phyloP scores from a whole-genome alignment of 2,113 vertebrate genomes.

The Eptesicus fuscus region DNA sequence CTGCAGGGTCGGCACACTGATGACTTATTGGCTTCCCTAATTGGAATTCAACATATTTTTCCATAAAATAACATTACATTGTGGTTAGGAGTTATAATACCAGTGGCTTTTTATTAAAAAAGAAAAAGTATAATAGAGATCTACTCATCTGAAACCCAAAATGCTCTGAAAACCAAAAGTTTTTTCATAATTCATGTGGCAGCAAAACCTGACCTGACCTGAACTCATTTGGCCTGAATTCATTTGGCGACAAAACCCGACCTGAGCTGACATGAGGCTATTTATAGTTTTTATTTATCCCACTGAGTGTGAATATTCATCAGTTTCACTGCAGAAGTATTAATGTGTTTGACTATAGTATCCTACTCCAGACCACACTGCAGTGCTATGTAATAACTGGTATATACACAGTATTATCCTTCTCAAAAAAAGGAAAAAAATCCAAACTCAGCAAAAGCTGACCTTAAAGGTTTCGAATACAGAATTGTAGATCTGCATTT shows the following conservation, averaged over 20 bases:
- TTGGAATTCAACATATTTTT: conserved; percentile 45
- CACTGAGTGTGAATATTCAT: conserved; percentile 71
- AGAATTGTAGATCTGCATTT: conserved; percentile 37
- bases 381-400: neutral
- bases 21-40: neutral
- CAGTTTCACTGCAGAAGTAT: conserved; percentile 48
- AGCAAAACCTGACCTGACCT: conserved; percentile 67
- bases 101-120: neutral
- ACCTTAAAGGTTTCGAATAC: conserved; percentile 29
- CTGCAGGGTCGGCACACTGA: neutral
- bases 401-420: conserved; percentile 34
- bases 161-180: conserved; percentile 24
- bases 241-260: conserved; percentile 34
- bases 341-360: conserved; percentile 52
- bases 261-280: conserved; percentile 63
- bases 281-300: conserved; percentile 66
- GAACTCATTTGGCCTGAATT: conserved; percentile 58
- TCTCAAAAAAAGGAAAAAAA: conserved; percentile 21
- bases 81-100: conserved; percentile 19
- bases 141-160: conserved; percentile 51
- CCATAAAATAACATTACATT: conserved; percentile 45
- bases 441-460: conserved; percentile 40
- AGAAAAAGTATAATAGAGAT: conserved; percentile 14
- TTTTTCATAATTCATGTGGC: conserved; percentile 61
- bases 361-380: conserved; percentile 45